phyloP scores from a whole-genome alignment of 2,888 invertebrate genomes.

The Dicroscelio sp. region DNA sequence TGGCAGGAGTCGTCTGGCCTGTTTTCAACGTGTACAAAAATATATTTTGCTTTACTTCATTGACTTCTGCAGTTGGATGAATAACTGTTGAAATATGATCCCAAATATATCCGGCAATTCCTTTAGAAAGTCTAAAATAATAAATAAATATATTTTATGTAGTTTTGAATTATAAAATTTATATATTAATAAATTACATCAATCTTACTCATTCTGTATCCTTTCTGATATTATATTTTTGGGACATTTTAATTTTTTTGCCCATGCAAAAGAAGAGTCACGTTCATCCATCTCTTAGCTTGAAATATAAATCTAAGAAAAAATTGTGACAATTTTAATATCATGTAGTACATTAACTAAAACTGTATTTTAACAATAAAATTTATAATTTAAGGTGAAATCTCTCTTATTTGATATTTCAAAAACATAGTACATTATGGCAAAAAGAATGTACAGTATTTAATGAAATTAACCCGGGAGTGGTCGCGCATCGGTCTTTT shows the following conservation, averaged over 20 bases:
- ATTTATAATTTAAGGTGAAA: no score
- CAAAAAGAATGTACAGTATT: no score
- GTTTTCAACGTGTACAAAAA: constrained; percentile 86
- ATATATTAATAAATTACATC: not conserved
- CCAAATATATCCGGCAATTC: constrained; percentile 88
- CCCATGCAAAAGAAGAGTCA: constrained; percentile 61
- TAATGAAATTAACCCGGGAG: no score
- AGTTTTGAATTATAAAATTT: not conserved
- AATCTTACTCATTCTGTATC: constrained; percentile 36
- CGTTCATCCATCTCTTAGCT: no score
- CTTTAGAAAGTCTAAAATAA: constrained; percentile 86
- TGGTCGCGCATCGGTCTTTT: no score
- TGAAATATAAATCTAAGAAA: no score
- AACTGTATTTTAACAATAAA: no score
- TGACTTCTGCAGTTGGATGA: constrained; percentile 82
- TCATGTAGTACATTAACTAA: no score
- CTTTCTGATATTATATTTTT: constrained; percentile 13
- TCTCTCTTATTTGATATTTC: no score
- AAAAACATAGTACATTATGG: no score
- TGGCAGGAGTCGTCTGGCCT: constrained; percentile 74
- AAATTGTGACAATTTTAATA: no score
- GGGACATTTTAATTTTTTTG: constrained; percentile 47
- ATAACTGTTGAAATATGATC: constrained; percentile 86
- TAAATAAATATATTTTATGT: not conserved
- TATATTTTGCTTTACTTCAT: constrained; percentile 87